Conservation (phyloP, 2,888 invertebrate species). For the Petrolisthes cinctipes region DNA sequence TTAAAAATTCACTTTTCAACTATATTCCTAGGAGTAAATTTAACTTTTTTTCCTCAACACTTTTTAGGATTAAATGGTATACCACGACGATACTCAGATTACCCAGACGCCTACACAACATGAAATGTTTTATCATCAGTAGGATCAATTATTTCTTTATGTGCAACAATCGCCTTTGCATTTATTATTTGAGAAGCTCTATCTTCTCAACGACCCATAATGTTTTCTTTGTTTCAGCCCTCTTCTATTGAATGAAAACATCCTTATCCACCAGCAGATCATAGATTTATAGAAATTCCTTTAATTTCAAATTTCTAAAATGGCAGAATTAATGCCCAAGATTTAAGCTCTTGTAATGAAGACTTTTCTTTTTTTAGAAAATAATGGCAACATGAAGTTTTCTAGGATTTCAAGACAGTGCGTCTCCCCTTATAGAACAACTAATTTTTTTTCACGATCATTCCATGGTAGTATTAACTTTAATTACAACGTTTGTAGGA, state of each 20-base stretch:
- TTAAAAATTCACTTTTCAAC: constrained; percentile 79
- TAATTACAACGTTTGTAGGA: constrained; percentile 67
- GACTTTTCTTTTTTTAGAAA: constrained; percentile 20
- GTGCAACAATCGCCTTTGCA: too few species aligned
- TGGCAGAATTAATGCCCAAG: constrained; percentile 63
- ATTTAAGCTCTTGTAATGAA: constrained; percentile 14
- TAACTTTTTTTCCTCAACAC: constrained; percentile 86
- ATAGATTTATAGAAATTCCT: constrained; percentile 66
- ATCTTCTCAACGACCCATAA: constrained; percentile 73
- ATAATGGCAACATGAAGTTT: constrained; percentile 67
- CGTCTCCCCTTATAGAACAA: constrained; percentile 67
- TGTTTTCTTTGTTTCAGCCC: constrained; percentile 73
- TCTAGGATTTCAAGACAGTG: constrained; percentile 67
- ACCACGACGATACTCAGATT: constrained; percentile 83
- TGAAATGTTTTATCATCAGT: constrained; percentile 80
- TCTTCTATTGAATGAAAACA: constrained; percentile 73
- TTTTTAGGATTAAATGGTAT: constrained; percentile 80
- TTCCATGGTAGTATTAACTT: constrained; percentile 67
- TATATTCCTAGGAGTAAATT: constrained; percentile 83
- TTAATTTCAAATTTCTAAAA: too few species aligned
- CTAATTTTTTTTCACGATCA: constrained; percentile 68
- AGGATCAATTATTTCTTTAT: constrained; percentile 77
- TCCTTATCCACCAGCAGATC: constrained; percentile 66
- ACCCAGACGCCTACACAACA: constrained; percentile 77
- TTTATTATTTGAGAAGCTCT: constrained; percentile 76